Evolutionary conservation across 2,888 invertebrate species (phyloP).

Genomic region (Melipona bicolor): DNA sequence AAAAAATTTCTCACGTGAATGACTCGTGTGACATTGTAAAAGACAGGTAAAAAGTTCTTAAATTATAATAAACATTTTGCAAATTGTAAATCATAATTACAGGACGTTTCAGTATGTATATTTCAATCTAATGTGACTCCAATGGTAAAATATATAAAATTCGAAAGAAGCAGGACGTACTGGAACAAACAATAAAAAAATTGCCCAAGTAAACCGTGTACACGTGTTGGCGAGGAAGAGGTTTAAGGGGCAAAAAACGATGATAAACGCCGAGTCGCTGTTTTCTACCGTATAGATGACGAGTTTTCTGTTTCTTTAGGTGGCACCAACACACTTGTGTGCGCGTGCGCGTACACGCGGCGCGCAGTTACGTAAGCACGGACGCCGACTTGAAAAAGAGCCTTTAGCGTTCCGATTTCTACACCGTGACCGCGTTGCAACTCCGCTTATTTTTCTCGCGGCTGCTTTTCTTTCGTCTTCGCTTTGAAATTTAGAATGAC

Average conservation of each 20-base stretch:
- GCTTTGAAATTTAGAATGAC: background rate
- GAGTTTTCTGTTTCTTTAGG: conserved; percentile 25
- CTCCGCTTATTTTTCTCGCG: background rate
- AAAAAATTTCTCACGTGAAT: too few relatives aligned
- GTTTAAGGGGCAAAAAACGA: background rate
- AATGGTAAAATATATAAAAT: too few relatives aligned
- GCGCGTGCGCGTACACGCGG: background rate
- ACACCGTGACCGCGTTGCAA: conserved; percentile 15
- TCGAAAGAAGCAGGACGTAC: too few relatives aligned
- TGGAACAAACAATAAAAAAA: too few relatives aligned
- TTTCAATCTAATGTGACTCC: too few relatives aligned
- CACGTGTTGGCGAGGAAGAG: background rate
- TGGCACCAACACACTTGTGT: background rate
- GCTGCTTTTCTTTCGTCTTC: background rate
- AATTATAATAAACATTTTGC: too few relatives aligned
- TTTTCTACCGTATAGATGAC: conserved; percentile 15
- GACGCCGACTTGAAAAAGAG: conserved; percentile 33
- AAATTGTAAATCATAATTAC: too few relatives aligned
- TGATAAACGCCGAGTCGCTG: conserved; percentile 47
- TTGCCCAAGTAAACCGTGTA: background rate
- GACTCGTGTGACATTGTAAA: too few relatives aligned
- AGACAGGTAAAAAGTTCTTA: too few relatives aligned
- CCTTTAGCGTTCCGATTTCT: conserved; percentile 41
- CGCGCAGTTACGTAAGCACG: conserved; percentile 39
- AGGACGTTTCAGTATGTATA: too few relatives aligned